Conservation (phyloP, 1,140 invertebrate genomes). For the Drosophila miranda region DNA sequence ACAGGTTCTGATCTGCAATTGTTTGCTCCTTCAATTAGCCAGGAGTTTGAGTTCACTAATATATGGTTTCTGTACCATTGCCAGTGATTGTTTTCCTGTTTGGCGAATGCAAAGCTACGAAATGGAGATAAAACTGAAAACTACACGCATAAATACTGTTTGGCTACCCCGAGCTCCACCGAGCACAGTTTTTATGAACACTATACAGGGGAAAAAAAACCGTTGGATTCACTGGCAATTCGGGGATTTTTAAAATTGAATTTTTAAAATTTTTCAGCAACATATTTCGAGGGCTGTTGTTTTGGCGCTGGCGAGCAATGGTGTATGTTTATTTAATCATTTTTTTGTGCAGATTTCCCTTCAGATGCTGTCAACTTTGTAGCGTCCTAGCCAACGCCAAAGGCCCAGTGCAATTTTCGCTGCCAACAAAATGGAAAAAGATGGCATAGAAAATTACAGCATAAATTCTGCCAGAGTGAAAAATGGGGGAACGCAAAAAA, state of each 20-base stretch:
- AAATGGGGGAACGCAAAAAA: slow-evolving; percentile 9
- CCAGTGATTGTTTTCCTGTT: not conserved
- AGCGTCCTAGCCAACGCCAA: slow-evolving; percentile 44
- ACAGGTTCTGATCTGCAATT: not conserved
- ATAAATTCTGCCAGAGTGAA: slow-evolving; percentile 45
- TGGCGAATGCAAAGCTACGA: not conserved
- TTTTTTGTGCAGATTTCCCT: slow-evolving; percentile 34
- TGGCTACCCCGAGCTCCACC: slow-evolving; percentile 2
- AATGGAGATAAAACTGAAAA: slow-evolving; percentile 16
- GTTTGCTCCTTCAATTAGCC: not conserved
- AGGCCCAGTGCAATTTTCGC: slow-evolving; percentile 65
- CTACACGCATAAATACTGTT: slow-evolving; percentile 31
- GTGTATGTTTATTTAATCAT: slow-evolving; percentile 34
- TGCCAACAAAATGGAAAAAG: slow-evolving; percentile 36
- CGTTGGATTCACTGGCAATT: slow-evolving; percentile 8
- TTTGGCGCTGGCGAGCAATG: slow-evolving; percentile 29
- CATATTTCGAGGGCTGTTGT: slow-evolving; percentile 25
- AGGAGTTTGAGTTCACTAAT: slow-evolving; percentile 1
- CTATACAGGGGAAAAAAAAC: slow-evolving; percentile 5
- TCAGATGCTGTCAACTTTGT: slow-evolving; percentile 42
- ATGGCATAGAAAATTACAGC: slow-evolving; percentile 70
- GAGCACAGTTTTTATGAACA: slow-evolving; percentile 18
- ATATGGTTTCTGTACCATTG: not conserved
- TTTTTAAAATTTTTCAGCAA: slow-evolving; percentile 62
- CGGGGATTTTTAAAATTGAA: slow-evolving; percentile 64